Conservation (phyloP, 2,113 vertebrate genomes). For the Equus przewalskii region DNA sequence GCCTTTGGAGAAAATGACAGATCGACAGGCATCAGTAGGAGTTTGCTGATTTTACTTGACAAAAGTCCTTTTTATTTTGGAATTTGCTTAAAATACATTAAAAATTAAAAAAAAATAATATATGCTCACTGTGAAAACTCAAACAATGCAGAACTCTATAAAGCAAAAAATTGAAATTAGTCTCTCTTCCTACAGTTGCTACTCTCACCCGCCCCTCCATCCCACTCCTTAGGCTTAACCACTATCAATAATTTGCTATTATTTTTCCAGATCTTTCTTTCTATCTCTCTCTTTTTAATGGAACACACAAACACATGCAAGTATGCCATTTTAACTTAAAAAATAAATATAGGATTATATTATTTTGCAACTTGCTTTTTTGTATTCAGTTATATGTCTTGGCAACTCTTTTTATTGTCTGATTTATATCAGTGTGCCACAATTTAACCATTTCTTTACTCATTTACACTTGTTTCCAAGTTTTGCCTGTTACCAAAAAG, state of each 20-base stretch:
- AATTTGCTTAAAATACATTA: not conserved
- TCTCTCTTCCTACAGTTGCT: not conserved
- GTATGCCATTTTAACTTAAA: slow-evolving; percentile 29
- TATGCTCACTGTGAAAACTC: not conserved
- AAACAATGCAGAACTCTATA: not conserved
- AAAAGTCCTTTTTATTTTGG: not conserved
- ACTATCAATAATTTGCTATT: not conserved
- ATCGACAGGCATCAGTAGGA: not conserved
- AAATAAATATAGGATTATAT: not conserved
- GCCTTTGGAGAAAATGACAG: not conserved
- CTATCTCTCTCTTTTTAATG: slow-evolving; percentile 5
- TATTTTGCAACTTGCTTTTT: slow-evolving; percentile 35
- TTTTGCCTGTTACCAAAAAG: not conserved
- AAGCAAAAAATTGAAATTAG: not conserved
- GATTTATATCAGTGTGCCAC: not conserved
- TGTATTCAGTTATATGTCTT: not conserved
- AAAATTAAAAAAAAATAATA: slow-evolving; percentile 3
- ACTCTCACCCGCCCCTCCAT: not conserved
- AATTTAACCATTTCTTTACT: not conserved
- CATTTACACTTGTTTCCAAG: not conserved
- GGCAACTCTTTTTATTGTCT: not conserved
- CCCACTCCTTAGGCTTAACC: not conserved
- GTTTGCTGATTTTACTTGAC: not conserved
- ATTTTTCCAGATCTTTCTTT: slow-evolving; percentile 12
- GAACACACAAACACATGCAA: not conserved